Base-by-base conservation (phyloP, 2,797 vertebrate species). In the Sebastes taczanowskii region DNA sequence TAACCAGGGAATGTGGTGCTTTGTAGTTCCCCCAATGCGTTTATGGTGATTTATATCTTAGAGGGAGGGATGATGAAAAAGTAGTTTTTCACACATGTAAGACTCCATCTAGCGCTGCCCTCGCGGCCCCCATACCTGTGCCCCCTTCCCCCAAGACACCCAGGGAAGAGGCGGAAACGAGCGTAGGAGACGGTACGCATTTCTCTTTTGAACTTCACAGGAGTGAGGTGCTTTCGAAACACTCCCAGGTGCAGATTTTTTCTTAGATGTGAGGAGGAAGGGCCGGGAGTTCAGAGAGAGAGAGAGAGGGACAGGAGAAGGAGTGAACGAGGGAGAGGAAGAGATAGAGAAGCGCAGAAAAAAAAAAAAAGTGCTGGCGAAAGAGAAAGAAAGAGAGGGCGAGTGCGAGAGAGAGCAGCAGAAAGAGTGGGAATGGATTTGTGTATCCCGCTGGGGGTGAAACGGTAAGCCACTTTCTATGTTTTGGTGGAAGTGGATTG, bases 401-500 rank as follows among this genome's bases (percentile, higher is more conserved):
- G 32, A 66, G 80, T 6, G 35, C 46, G 5, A 20, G 73, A 53
- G 75, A 63, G 74, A 81, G 71, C 78, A 87, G 53, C 53, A 79
- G 42, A 79, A 59, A 35, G 77, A 74, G 84, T 53, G 46, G 76
- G 77, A 82, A 90, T 87, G 70, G 87, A 90, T 90, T 80, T 83
- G 79, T 91, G 89, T 82, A 83, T 91, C 86, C 90, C 74, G 79
- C 85, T 84, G 89, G 84, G 85, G 88, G 81, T 88, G 92, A 91
- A 91, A 86, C 81, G 56, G 83, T 91, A 88, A 92, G 90, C 85
- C 91, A 91, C 91, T 93, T 88, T 91, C 86, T 92, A 30, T 92
- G 88, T 93, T 92, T 91, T 88, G 86, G 85, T 84, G 88, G 88
- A 90, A 92, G 91, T 90, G 86, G 90, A 94, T 95, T 92, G 93